Evolutionary conservation across 2,113 vertebrate species (phyloP).

Genomic region (Ancistrus triradiatus): DNA sequence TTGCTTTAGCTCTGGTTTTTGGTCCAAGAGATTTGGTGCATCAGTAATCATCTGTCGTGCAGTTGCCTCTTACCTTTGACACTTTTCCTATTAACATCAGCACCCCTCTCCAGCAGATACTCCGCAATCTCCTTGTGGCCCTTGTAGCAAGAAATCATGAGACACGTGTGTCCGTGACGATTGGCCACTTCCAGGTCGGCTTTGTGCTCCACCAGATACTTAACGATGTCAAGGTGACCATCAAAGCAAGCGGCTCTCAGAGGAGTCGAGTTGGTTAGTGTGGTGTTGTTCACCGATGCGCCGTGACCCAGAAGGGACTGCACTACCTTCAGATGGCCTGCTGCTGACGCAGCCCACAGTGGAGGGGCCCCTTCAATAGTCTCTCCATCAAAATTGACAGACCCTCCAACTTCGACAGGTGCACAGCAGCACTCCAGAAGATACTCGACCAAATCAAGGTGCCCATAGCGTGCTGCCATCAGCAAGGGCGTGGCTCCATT

Average conservation of each 20-base stretch:
- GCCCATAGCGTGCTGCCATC: conserved; percentile 93
- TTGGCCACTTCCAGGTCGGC: conserved; percentile 97
- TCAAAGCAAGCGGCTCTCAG: conserved; percentile 95
- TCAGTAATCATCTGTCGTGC: no score
- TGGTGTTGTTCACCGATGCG: conserved; percentile 95
- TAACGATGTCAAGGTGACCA: conserved; percentile 94
- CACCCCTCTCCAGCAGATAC: conserved; percentile 93
- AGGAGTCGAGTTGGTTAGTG: conserved; percentile 91
- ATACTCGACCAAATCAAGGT: conserved; percentile 94
- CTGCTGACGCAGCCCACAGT: conserved; percentile 92
- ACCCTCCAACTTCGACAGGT: conserved; percentile 87
- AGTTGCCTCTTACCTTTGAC: conserved; percentile 97
- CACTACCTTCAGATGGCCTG: conserved; percentile 92
- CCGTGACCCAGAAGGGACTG: conserved; percentile 90
- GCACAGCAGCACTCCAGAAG: conserved; percentile 90
- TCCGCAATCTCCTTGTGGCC: conserved; percentile 96
- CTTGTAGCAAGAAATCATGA: conserved; percentile 99
- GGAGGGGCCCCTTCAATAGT: conserved; percentile 95
- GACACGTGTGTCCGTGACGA: conserved; percentile 92
- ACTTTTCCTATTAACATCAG: conserved; percentile 96
- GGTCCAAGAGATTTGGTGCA: no score
- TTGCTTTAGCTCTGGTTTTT: no score
- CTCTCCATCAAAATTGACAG: conserved; percentile 95
- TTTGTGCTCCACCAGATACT: conserved; percentile 93
- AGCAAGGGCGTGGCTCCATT: conserved; percentile 93